Evolutionary conservation across 2,797 vertebrate species (phyloP).

Genomic region (Ispidina lecontei): DNA sequence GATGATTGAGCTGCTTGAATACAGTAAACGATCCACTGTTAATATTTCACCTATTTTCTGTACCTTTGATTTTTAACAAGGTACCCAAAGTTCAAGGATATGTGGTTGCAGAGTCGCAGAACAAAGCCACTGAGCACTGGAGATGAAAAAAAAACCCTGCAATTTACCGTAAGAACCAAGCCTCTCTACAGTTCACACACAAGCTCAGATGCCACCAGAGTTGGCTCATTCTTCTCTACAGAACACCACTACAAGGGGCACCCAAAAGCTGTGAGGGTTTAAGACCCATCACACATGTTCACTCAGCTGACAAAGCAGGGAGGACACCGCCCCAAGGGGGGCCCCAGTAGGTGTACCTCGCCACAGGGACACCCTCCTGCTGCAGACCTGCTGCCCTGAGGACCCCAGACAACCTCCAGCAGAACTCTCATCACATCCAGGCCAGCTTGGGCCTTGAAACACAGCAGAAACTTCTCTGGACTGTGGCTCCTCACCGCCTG

Average conservation of each 20-base stretch:
- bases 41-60: conserved; percentile 13
- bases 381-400: neutral
- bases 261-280: neutral
- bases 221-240: too few relatives aligned
- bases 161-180: neutral
- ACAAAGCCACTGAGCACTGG: neutral
- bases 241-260: neutral
- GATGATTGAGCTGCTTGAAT: conserved; percentile 34
- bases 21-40: neutral
- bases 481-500: too few relatives aligned
- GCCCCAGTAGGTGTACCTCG: too few relatives aligned
- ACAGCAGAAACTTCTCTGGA: neutral
- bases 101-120: neutral
- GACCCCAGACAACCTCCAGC: too few relatives aligned
- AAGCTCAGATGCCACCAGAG: too few relatives aligned
- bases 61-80: conserved; percentile 7
- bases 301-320: too few relatives aligned
- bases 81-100: neutral
- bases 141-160: neutral
- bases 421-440: neutral
- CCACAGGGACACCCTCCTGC: neutral
- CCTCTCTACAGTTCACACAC: neutral
- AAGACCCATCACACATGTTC: neutral
- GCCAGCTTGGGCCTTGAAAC: too few relatives aligned
- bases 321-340: too few relatives aligned